Conservation (phyloP, 2,888 invertebrate genomes). For the Drosophila limbata region DNA sequence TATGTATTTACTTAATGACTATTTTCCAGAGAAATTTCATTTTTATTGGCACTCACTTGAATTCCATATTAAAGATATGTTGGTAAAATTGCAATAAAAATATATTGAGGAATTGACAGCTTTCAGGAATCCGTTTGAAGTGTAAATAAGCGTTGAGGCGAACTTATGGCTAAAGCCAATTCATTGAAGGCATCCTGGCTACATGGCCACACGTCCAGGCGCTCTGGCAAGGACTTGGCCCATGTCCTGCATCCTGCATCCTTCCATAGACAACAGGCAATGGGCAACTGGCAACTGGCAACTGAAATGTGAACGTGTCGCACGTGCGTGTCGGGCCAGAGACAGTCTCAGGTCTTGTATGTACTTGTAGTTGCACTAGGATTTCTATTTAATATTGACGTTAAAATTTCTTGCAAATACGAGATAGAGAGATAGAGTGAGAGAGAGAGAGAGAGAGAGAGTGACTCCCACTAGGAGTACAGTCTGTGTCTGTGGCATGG, state of each 20-base stretch:
- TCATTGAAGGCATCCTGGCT: slow-evolving; percentile 37
- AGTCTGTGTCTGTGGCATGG: slow-evolving; percentile 45
- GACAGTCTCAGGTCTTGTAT: slow-evolving; percentile 6
- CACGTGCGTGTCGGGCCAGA: slow-evolving; percentile 65
- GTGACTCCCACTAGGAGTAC: slow-evolving; percentile 28
- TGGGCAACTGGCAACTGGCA: slow-evolving; percentile 24
- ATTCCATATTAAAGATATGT: slow-evolving; percentile 33
- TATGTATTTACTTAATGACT: slow-evolving; percentile 7
- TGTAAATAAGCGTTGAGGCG: slow-evolving; percentile 59
- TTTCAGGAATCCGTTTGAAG: slow-evolving; percentile 49
- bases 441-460: not conserved
- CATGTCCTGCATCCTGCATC: slow-evolving; percentile 3
- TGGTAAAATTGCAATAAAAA: slow-evolving; percentile 23
- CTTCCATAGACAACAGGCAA: slow-evolving; percentile 2
- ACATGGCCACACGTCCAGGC: slow-evolving; percentile 52
- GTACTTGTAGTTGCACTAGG: slow-evolving; percentile 27
- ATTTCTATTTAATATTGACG: slow-evolving; percentile 73
- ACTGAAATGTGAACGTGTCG: slow-evolving; percentile 60
- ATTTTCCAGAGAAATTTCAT: not conserved
- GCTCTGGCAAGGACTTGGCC: slow-evolving; percentile 33
- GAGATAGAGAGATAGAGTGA: not conserved
- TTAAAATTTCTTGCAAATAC: slow-evolving; percentile 63
- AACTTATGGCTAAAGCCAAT: slow-evolving; percentile 63
- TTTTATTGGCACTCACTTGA: slow-evolving; percentile 47
- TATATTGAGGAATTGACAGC: slow-evolving; percentile 37